Conservation (phyloP, 1,140 invertebrate species). For the Meloidogyne floridensis region DNA sequence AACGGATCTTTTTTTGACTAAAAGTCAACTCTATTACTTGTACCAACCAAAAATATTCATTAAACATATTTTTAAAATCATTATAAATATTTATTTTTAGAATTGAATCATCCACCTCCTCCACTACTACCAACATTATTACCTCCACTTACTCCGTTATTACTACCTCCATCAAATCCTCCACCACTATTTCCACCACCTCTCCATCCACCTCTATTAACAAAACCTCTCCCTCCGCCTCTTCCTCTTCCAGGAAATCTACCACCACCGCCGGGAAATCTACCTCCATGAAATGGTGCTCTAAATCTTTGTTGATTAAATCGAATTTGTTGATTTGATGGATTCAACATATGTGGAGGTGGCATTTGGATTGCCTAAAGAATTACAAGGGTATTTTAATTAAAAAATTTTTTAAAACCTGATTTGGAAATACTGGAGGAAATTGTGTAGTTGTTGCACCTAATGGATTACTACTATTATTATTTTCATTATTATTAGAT, state of each 20-base stretch:
- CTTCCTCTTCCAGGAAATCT: slow-evolving; percentile 19
- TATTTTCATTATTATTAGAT: background rate
- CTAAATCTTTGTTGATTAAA: background rate
- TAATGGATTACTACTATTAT: background rate
- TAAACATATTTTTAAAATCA: too few species aligned
- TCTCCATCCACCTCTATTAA: background rate
- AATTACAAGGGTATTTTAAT: background rate
- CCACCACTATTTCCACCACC: background rate
- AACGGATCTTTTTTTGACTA: too few species aligned
- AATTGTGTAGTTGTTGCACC: background rate
- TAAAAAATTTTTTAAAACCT: background rate
- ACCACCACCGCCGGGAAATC: background rate
- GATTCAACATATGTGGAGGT: background rate
- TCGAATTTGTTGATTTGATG: background rate
- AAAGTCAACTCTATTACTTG: too few species aligned
- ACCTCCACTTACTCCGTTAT: background rate
- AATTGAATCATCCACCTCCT: too few species aligned
- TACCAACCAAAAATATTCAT: too few species aligned
- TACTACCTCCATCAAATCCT: background rate
- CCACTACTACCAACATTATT: background rate
- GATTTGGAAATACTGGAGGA: background rate
- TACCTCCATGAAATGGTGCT: background rate
- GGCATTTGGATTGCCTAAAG: slow-evolving; percentile 15
- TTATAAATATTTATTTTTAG: too few species aligned
- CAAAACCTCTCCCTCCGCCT: slow-evolving; percentile 3